Conservation (phyloP, 1,140 invertebrate genomes). For the Protaetia brevitarsis region DNA sequence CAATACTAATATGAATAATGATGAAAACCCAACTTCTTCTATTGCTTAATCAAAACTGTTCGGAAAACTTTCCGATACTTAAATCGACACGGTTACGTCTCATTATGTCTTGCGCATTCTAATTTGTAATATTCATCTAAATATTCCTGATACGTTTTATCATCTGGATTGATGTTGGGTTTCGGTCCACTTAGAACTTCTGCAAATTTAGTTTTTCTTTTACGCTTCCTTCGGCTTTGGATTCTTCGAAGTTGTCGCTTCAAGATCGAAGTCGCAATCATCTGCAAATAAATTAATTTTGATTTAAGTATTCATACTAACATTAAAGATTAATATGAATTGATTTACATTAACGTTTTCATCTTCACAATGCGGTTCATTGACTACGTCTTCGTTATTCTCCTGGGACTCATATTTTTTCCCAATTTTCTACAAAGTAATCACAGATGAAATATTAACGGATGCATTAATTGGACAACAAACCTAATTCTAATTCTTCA, state of each 20-base stretch:
- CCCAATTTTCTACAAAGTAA: slow-evolving; percentile 70
- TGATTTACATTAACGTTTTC: slow-evolving; percentile 71
- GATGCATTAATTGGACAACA: slow-evolving; percentile 11
- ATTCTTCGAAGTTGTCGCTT: slow-evolving; percentile 54
- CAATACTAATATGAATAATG: too few relatives aligned
- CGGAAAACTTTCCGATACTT: slow-evolving; percentile 86
- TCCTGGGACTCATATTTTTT: slow-evolving; percentile 55
- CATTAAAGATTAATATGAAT: neutral
- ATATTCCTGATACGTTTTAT: slow-evolving; percentile 81
- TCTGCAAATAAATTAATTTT: slow-evolving; percentile 55
- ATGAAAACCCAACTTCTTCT: slow-evolving; percentile 77
- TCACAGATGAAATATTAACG: slow-evolving; percentile 30
- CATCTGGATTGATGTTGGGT: slow-evolving; percentile 78
- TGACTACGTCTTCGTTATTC: slow-evolving; percentile 39
- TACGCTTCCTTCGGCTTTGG: slow-evolving; percentile 59
- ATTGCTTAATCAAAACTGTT: slow-evolving; percentile 89
- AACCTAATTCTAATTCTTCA: slow-evolving; percentile 66
- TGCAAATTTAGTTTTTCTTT: slow-evolving; percentile 65
- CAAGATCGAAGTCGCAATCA: slow-evolving; percentile 82
- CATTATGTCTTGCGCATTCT: slow-evolving; percentile 93
- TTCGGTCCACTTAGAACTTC: slow-evolving; percentile 65
- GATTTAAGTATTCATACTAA: neutral
- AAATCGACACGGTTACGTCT: slow-evolving; percentile 86
- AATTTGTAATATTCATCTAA: slow-evolving; percentile 92
- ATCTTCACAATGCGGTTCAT: slow-evolving; percentile 70